phyloP scores from a whole-genome alignment of 2,888 invertebrate species.

The Mythimna lalbum region DNA sequence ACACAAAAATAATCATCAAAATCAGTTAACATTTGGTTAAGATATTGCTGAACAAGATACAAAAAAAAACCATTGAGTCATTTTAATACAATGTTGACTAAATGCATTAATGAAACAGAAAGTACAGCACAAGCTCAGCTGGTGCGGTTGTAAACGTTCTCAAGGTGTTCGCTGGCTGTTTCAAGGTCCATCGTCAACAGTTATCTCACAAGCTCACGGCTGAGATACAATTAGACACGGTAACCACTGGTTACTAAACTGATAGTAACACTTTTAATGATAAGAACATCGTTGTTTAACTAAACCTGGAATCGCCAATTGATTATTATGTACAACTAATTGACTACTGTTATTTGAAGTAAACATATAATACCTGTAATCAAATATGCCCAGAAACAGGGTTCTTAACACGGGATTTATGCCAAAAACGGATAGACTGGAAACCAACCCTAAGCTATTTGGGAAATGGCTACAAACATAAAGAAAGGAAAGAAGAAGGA shows the following conservation, averaged over 20 bases:
- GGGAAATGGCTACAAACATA: too few species aligned
- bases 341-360: not conserved
- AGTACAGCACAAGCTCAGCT: not conserved
- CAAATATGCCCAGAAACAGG: too few species aligned
- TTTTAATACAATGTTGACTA: not conserved
- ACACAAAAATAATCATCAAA: too few species aligned
- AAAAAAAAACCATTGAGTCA: too few species aligned
- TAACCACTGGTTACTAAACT: not conserved
- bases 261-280: not conserved
- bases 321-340: not conserved
- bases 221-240: not conserved
- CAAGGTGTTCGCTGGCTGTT: not conserved
- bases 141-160: constrained; percentile 15
- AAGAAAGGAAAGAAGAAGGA: too few species aligned
- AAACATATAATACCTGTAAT: too few species aligned
- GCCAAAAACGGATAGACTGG: too few species aligned
- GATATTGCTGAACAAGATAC: too few species aligned
- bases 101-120: constrained; percentile 24
- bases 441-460: too few species aligned
- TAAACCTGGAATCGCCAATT: not conserved
- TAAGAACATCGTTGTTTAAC: not conserved
- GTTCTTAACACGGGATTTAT: too few species aligned
- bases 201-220: not conserved
- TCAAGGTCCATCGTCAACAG: constrained; percentile 4
- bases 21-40: too few species aligned